Evolutionary conservation across 2,888 invertebrate species (phyloP), one percentile per base, ranked within the genome.

Genomic region (Acleris laterana): DNA sequence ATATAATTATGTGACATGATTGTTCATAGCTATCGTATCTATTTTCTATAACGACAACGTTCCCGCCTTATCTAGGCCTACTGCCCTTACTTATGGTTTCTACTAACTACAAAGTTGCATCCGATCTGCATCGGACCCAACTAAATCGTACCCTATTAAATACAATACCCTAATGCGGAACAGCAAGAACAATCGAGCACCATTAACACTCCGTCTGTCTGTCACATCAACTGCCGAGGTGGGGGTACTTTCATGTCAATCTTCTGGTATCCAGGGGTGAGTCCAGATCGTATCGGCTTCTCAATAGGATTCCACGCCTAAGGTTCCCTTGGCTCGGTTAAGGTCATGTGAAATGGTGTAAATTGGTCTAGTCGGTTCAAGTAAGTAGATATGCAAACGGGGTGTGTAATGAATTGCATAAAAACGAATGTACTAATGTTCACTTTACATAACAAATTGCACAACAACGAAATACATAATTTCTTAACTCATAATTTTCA

Each of bases 231-330:
- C 50, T 46, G 85, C 78, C 79, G 70, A 56, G 60, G 56, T 70
- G 78, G 73, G 74, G 78, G 82, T 79, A 81, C 83, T 85, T 83
- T 81, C 76, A 76, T 78, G 85, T 84, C 85, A 85, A 83, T 85
- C 85, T 74, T 69, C 71, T 64, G 66, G 48, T 61, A 69, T 74
- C 75, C 67, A 72, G 55, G 65, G 65, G 63, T 61, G 70, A 69
- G 66, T 46, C 13, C 62, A 55, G 72, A 73, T 76, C 64, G 52
- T 73, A 75, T 75, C 74, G 65, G 32, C 22, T 19, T 55, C 58
- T 71, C 68, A 70, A 72, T 75, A 70, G 72, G 68, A 74, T 72
- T 70, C 73, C 71, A 44, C 61, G 52, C 62, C 68, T 46, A 59
- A 53, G 71, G 66, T 62, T 62, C 25, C 53, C 17, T 46, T 56